phyloP scores from a whole-genome alignment of 2,888 invertebrate genomes.

The Acrobasis consociella region DNA sequence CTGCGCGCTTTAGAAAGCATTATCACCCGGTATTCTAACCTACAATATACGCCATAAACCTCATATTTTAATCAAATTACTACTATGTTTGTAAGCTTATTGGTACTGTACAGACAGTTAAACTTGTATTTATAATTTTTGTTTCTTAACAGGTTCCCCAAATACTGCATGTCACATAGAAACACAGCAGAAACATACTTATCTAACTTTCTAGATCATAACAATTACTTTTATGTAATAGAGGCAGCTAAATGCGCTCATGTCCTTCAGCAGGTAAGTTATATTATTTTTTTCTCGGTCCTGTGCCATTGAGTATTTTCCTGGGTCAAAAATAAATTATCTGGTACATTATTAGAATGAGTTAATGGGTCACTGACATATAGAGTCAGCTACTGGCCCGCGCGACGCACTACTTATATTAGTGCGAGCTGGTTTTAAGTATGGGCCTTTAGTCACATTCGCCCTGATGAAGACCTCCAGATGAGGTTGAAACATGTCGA shows the following conservation, averaged over 20 bases:
- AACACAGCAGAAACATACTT: conserved; percentile 57
- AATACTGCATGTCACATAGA: conserved; percentile 66
- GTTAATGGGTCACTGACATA: too few species aligned
- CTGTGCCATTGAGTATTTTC: too few species aligned
- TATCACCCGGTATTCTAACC: conserved; percentile 69
- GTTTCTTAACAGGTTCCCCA: conserved; percentile 61
- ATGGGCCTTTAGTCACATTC: too few species aligned
- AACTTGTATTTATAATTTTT: conserved; percentile 9
- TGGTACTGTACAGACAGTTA: neutral
- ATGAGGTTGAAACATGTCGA: too few species aligned
- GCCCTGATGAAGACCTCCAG: too few species aligned
- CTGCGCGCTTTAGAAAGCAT: conserved; percentile 55
- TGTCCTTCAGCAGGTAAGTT: conserved; percentile 65
- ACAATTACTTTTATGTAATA: conserved; percentile 59
- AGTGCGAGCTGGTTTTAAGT: too few species aligned
- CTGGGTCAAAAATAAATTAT: too few species aligned
- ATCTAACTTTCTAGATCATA: conserved; percentile 51
- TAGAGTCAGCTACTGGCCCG: too few species aligned
- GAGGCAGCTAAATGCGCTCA: conserved; percentile 72
- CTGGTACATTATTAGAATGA: too few species aligned
- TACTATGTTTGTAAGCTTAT: neutral
- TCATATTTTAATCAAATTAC: conserved; percentile 3
- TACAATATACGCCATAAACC: conserved; percentile 27
- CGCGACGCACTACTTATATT: too few species aligned
- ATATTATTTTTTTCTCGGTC: neutral